These are phyloP conservation scores for Sebastes fasciatus DNA, from an alignment of 2,113 vertebrate species.

Conservation along the genomic window DNA sequence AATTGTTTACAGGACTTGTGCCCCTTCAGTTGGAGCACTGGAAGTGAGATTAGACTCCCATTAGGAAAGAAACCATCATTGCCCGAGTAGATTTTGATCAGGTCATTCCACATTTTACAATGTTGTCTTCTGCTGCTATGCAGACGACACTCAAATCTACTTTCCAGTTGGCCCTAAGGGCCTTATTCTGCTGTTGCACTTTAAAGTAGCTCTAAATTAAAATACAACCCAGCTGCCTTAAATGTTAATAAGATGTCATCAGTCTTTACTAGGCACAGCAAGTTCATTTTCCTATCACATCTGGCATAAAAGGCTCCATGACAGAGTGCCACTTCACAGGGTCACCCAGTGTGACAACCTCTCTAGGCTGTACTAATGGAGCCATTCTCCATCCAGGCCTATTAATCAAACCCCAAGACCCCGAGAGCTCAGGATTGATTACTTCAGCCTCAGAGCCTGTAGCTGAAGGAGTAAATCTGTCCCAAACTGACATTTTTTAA, in stretches of 20 bases:
- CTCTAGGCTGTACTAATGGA: slow-evolving; percentile 43
- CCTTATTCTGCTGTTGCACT: neutral
- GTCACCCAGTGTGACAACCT: slow-evolving; percentile 38
- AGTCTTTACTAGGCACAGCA: slow-evolving; percentile 10
- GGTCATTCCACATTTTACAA: neutral
- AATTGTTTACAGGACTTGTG: neutral
- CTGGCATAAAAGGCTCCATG: slow-evolving; percentile 17
- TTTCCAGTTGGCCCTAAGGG: neutral
- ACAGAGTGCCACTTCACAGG: slow-evolving; percentile 35
- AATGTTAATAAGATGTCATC: slow-evolving; percentile 20
- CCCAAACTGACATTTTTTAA: slow-evolving; percentile 1
- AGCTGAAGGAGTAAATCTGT: slow-evolving; percentile 38
- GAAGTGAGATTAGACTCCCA: neutral
- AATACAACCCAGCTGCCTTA: neutral
- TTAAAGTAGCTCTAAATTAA: slow-evolving; percentile 11
- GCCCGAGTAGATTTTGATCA: neutral
- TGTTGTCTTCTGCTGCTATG: neutral
- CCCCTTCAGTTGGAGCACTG: no score
- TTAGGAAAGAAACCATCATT: neutral
- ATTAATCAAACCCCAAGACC: slow-evolving; percentile 56
- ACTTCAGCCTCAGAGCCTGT: slow-evolving; percentile 33
- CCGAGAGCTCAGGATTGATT: slow-evolving; percentile 53
- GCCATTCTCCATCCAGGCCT: slow-evolving; percentile 39
- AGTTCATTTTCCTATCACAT: slow-evolving; percentile 28
- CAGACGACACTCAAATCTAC: slow-evolving; percentile 7